A percentile compares a stretch with the other conserved stretches of the same genome.
Evolutionary conservation across 1,140 invertebrate genomes (phyloP).

Genomic region (Nixonia krombeini): DNA sequence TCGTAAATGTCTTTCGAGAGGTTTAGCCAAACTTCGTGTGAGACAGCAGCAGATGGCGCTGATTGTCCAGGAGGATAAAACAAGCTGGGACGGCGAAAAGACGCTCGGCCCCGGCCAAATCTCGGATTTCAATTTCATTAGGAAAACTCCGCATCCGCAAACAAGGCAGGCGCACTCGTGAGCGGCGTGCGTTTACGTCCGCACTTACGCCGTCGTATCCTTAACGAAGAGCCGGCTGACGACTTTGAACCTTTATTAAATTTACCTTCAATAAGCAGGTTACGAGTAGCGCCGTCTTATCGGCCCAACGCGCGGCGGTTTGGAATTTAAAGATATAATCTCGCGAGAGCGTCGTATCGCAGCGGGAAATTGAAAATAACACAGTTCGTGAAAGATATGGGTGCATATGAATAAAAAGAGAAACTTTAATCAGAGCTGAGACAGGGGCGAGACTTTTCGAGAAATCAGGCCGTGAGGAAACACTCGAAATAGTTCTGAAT

Average conservation of each 20-base stretch:
- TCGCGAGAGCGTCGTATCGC: constrained; percentile 18
- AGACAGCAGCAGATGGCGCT: too few relatives aligned
- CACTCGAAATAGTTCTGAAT: too few relatives aligned
- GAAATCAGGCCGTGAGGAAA: too few relatives aligned
- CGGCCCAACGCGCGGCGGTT: constrained; percentile 32
- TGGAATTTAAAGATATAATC: constrained; percentile 51
- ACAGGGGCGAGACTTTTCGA: too few relatives aligned
- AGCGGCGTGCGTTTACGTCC: constrained; percentile 27
- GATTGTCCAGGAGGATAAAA: too few relatives aligned
- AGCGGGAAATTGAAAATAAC: constrained; percentile 48
- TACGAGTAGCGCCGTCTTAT: constrained; percentile 39
- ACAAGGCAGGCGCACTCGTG: constrained; percentile 15
- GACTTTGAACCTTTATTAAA: constrained; percentile 55
- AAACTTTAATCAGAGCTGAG: constrained; percentile 44
- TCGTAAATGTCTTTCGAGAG: too few relatives aligned
- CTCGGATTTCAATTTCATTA: constrained; percentile 32
- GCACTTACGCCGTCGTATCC: constrained; percentile 35
- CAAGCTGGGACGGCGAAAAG: not conserved
- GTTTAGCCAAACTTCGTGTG: too few relatives aligned
- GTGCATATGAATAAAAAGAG: constrained; percentile 45
- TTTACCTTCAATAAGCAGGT: constrained; percentile 55
- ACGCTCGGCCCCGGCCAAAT: too few relatives aligned
- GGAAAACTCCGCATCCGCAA: constrained; percentile 22
- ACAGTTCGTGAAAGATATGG: constrained; percentile 29
- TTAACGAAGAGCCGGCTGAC: constrained; percentile 42